Evolutionary conservation across 2,888 invertebrate genomes (phyloP).

Genomic region (Meghimatium bilineatum): DNA sequence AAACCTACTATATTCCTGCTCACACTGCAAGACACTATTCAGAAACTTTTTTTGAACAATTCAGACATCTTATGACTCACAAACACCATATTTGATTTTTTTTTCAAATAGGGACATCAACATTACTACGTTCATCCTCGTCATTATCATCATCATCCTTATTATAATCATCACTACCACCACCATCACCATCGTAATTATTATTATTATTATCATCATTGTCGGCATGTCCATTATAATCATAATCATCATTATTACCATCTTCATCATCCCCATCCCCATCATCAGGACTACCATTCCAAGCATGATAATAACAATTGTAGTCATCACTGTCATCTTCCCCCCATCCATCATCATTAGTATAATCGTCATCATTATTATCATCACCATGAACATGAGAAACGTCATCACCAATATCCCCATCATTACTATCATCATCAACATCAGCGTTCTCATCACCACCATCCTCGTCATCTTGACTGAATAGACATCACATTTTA

Average conservation of each 20-base stretch:
- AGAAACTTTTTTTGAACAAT: too few relatives aligned
- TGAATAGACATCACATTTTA: neutral
- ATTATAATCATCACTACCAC: too few relatives aligned
- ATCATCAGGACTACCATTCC: neutral
- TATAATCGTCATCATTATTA: slow-evolving; percentile 2
- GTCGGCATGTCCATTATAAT: slow-evolving; percentile 10
- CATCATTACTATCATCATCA: neutral
- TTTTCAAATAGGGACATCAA: too few relatives aligned
- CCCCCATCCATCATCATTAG: neutral
- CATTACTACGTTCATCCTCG: neutral
- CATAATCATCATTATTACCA: slow-evolving; percentile 24
- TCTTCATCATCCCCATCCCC: neutral
- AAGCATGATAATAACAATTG: too few relatives aligned
- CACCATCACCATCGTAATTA: neutral
- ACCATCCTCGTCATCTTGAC: slow-evolving; percentile 18
- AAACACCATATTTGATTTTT: too few relatives aligned
- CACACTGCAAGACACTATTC: too few relatives aligned
- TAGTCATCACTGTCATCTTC: too few relatives aligned
- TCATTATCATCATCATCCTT: neutral
- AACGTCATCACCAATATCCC: neutral
- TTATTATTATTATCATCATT: slow-evolving; percentile 3
- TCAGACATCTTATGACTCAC: too few relatives aligned
- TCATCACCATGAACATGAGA: neutral
- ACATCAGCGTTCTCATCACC: slow-evolving; percentile 20
- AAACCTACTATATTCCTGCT: too few relatives aligned